These are phyloP conservation scores for Pectinophora gossypiella DNA, from an alignment of 1,140 invertebrate species.

Conservation along the genomic window DNA sequence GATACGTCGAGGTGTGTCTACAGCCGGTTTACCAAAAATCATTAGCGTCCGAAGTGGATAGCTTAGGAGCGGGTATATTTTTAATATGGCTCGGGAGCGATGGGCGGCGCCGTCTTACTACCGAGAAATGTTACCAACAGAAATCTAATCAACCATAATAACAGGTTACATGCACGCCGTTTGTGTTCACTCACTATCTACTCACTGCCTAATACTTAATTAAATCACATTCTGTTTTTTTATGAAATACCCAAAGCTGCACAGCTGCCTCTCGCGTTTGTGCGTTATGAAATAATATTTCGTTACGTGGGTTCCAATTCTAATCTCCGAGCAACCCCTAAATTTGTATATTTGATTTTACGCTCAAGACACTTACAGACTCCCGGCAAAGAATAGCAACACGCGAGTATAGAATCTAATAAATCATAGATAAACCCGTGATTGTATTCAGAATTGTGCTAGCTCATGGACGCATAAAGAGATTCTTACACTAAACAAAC, in stretches of 20 bases:
- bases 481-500: slow-evolving; percentile 59
- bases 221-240: slow-evolving; percentile 65
- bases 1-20: slow-evolving; percentile 62
- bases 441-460: slow-evolving; percentile 28
- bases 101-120: slow-evolving; percentile 67
- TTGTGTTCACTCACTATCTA: slow-evolving; percentile 60
- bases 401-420: slow-evolving; percentile 42
- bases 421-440: slow-evolving; percentile 56
- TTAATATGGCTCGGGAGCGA: slow-evolving; percentile 70
- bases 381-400: not conserved
- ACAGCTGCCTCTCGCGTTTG: slow-evolving; percentile 33
- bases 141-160: slow-evolving; percentile 74
- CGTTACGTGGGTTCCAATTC: not conserved
- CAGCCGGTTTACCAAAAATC: slow-evolving; percentile 70
- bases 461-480: slow-evolving; percentile 34
- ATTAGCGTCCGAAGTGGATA: slow-evolving; percentile 68
- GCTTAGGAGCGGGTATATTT: slow-evolving; percentile 65
- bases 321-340: not conserved
- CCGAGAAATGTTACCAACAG: slow-evolving; percentile 73
- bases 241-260: slow-evolving; percentile 32
- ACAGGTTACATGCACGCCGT: slow-evolving; percentile 68
- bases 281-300: slow-evolving; percentile 9
- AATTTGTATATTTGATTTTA: not conserved
- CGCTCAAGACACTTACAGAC: not conserved
- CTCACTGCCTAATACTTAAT: slow-evolving; percentile 67